These are phyloP conservation scores for Galagoides demidoff DNA, from an alignment of 2,797 vertebrate genomes.

Conservation along the genomic window DNA sequence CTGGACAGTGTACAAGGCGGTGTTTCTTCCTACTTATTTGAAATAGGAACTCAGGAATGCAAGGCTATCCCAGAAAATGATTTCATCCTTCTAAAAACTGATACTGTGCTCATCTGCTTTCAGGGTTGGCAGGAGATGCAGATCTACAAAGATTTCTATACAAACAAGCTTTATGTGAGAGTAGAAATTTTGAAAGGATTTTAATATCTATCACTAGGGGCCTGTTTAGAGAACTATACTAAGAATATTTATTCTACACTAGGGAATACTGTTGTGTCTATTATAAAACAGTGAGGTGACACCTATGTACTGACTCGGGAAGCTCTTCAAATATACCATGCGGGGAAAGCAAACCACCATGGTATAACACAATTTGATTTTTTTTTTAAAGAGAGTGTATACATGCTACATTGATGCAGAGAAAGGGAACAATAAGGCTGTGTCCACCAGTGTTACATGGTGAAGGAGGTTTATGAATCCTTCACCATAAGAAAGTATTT, in stretches of 20 bases:
- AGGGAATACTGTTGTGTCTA: not conserved
- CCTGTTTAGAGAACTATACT: not conserved
- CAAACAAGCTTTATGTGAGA: not conserved
- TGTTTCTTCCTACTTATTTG: not conserved
- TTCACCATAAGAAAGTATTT: not conserved
- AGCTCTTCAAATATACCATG: not conserved
- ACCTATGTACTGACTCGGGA: not conserved
- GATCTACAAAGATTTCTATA: not conserved
- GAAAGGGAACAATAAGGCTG: not conserved
- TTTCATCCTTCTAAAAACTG: conserved; percentile 8
- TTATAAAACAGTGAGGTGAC: not conserved
- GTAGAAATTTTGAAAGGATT: not conserved
- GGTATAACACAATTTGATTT: not conserved
- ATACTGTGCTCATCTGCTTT: not conserved
- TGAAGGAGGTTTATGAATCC: not conserved
- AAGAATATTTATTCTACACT: not conserved
- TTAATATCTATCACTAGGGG: not conserved
- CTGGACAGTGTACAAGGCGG: not conserved
- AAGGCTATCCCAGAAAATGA: conserved; percentile 6
- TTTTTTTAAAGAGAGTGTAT: not conserved
- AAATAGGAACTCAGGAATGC: conserved; percentile 6
- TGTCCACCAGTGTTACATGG: rapidly evolving
- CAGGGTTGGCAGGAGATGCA: not conserved
- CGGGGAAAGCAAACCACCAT: not conserved
- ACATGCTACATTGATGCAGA: not conserved